Evolutionary conservation across 1,140 invertebrate species (phyloP).

Genomic region (Aethina tumida): DNA sequence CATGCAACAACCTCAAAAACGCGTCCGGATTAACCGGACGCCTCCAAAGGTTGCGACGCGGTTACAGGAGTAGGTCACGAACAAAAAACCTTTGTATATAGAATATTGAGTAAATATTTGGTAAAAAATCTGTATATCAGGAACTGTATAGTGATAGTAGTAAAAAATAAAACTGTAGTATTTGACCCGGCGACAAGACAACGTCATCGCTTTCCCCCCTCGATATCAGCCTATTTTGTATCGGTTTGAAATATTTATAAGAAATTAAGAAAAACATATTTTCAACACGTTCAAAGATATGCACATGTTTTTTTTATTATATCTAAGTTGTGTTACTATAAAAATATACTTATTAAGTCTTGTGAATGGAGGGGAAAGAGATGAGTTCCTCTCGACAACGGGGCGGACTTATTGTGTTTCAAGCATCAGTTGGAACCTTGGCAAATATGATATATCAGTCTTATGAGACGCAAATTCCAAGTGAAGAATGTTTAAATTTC

Average conservation of each 20-base stretch:
- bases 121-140: slow-evolving; percentile 37
- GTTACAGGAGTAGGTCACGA: slow-evolving; percentile 12
- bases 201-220: too few species aligned
- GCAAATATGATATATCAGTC: slow-evolving; percentile 37
- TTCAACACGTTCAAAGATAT: too few species aligned
- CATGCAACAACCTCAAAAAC: slow-evolving; percentile 9
- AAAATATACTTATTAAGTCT: too few species aligned
- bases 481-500: slow-evolving; percentile 8
- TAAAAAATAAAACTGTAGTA: slow-evolving; percentile 28
- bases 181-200: too few species aligned
- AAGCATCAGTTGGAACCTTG: slow-evolving; percentile 35
- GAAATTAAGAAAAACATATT: too few species aligned
- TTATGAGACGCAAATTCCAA: slow-evolving; percentile 28
- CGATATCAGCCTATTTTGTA: too few species aligned
- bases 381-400: too few species aligned
- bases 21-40: slow-evolving; percentile 5
- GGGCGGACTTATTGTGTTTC: too few species aligned
- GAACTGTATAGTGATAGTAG: slow-evolving; percentile 32
- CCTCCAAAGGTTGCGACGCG: slow-evolving; percentile 4
- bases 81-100: slow-evolving; percentile 31
- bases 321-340: too few species aligned
- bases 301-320: too few species aligned
- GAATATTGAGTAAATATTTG: slow-evolving; percentile 31
- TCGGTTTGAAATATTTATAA: too few species aligned
- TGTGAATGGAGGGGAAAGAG: too few species aligned